Percentiles rank a stretch among this genome's conserved stretches.
Evolutionary conservation across 2,113 vertebrate species (phyloP).

Genomic region (Ardeotis arabs): DNA sequence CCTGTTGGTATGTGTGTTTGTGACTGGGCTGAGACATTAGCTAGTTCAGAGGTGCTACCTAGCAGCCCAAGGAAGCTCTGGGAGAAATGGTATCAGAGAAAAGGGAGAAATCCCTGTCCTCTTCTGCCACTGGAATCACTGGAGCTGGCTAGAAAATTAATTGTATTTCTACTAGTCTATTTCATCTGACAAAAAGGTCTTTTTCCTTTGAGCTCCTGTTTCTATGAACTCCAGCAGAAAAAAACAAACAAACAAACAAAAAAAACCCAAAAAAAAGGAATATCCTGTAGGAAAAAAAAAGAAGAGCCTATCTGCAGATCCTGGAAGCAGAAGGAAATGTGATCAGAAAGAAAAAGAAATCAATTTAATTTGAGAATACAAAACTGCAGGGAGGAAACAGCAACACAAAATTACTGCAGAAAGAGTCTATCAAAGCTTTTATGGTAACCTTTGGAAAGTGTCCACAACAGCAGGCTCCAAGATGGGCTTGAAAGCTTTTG

Average conservation of each 20-base stretch:
- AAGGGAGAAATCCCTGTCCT: not conserved
- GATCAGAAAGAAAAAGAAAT: not conserved
- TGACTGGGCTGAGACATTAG: not conserved
- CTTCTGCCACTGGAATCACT: not conserved
- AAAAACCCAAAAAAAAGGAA: not conserved
- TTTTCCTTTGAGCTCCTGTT: not conserved
- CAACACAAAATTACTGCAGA: not conserved
- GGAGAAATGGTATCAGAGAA: not conserved
- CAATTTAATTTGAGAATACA: not conserved
- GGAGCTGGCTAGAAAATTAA: not conserved
- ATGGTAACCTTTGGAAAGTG: not conserved
- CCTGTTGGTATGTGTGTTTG: not conserved
- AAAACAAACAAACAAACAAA: too few relatives aligned
- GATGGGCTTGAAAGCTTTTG: not conserved
- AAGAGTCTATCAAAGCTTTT: not conserved
- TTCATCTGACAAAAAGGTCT: not conserved
- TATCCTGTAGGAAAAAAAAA: not conserved
- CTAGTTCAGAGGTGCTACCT: not conserved
- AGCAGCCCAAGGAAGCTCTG: not conserved
- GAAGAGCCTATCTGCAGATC: not conserved
- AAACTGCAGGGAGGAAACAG: not conserved
- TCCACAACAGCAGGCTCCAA: not conserved
- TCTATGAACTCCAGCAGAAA: not conserved
- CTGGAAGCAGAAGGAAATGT: not conserved
- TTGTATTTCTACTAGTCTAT: not conserved